Evolutionary conservation across 2,797 vertebrate species (phyloP), one percentile per base, ranked within the genome.

Genomic region (Adelosebastes latens): DNA sequence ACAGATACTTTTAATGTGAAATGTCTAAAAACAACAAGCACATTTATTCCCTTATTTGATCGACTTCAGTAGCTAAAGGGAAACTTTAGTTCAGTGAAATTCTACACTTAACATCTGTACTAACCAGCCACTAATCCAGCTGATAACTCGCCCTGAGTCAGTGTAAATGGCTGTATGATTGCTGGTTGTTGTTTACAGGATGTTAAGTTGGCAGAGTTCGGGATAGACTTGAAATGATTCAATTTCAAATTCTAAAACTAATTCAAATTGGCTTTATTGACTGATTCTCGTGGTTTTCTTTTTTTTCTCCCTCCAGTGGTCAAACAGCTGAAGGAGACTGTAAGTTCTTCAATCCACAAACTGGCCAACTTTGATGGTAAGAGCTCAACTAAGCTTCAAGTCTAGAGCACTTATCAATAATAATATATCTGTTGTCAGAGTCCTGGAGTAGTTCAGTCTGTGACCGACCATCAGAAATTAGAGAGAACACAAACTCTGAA

Each of bases 291-390:
- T 59, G 2, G 8, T 36, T 67, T 79, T 72, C 8, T 49, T 27
- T 32, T 27, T 65, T 20, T 4, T 39, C 9, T 64, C 36, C 67
- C 32, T 62, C 74, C 88, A 96, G 95, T 95, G 0, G 95, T 96
- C 74, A 95, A 94, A 87, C 95, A 96, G 89, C 79, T 96, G 84
- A 96, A 96, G 85, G 95, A 93, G 70, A 93, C 90, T 0, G 93
- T 96, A 8, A 94, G 94, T 46, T 94, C 96, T 13, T 94, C 96
- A 4, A 94, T 96, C 69, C 93, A 95, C 89, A 95, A 95, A 83
- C 91, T 96, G 65, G 91, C 94, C 69, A 95, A 94, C 89, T 95
- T 96, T 78, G 95, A 96, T 4, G 96, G 96, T 96, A 88, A 94
- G 94, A 76, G 2, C 6, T 83, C 8, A 52, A 6, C 5, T 10